Percentiles rank a stretch among this genome's conserved stretches.
phyloP scores from a whole-genome alignment of 2,113 vertebrate genomes.

The Halcyon malimbica region DNA sequence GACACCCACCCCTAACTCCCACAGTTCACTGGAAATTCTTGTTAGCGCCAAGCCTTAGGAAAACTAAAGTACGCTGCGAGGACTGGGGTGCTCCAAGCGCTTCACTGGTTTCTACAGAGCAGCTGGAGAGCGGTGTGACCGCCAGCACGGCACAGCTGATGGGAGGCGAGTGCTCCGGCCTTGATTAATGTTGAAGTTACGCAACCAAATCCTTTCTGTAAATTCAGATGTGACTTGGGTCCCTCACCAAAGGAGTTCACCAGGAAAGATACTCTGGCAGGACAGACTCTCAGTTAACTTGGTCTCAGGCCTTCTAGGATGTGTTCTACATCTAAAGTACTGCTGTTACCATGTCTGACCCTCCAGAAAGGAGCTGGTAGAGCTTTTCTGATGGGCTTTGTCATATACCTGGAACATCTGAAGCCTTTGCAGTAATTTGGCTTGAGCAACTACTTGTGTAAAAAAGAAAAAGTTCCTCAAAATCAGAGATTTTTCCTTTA shows the following conservation, averaged over 20 bases:
- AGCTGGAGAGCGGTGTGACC: neutral
- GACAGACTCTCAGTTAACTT: neutral
- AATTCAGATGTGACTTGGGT: neutral
- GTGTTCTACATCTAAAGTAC: neutral
- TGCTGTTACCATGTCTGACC: neutral
- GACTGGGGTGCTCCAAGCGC: neutral
- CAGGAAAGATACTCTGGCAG: neutral
- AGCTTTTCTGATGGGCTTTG: neutral
- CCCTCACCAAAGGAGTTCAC: neutral
- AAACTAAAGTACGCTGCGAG: neutral
- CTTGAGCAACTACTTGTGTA: neutral
- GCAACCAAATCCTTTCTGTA: neutral
- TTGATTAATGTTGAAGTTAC: neutral
- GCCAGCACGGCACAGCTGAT: accelerated
- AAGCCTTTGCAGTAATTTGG: neutral
- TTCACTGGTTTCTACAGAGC: neutral
- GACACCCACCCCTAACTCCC: neutral
- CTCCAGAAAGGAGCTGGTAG: neutral
- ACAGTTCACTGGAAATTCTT: neutral
- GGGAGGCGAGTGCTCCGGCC: neutral
- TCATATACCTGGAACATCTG: neutral
- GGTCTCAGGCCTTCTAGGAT: neutral
- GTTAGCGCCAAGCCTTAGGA: neutral
- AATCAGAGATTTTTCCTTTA: neutral
- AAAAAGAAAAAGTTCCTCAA: neutral